A percentile compares a stretch with the other conserved stretches of the same genome.
Evolutionary conservation across 2,888 invertebrate genomes (phyloP).

Genomic region (Lithodes maja): DNA sequence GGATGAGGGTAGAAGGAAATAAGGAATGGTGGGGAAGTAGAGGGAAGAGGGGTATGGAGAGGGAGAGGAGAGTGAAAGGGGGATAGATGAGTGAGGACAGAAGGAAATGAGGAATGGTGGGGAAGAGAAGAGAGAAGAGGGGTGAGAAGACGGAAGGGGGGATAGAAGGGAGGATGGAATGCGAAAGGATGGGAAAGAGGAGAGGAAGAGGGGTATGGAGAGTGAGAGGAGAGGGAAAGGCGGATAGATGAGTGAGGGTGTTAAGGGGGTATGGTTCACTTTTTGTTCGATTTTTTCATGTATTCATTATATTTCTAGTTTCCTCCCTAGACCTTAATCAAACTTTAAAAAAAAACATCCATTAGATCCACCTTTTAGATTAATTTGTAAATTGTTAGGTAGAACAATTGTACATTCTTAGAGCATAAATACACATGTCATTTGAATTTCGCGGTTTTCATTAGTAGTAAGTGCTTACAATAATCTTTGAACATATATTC

Average conservation of each 20-base stretch:
- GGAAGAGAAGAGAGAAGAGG: neutral
- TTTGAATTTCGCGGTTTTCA: too few species aligned
- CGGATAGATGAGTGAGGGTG: constrained; percentile 78
- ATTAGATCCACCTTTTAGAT: too few species aligned
- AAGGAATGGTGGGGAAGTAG: neutral
- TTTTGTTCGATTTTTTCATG: too few species aligned
- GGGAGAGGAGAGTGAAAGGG: neutral
- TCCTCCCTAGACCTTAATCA: too few species aligned
- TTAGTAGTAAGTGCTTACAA: too few species aligned
- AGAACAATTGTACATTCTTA: too few species aligned
- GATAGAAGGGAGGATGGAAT: neutral
- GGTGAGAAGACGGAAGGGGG: neutral
- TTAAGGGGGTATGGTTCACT: neutral
- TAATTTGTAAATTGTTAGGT: too few species aligned
- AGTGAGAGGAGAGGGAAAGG: constrained; percentile 29
- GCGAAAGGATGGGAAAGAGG: neutral
- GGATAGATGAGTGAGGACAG: neutral
- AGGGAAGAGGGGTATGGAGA: neutral
- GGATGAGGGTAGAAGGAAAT: neutral
- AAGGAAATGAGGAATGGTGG: neutral
- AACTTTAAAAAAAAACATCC: too few species aligned
- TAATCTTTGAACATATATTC: too few species aligned
- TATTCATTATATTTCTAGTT: too few species aligned
- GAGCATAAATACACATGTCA: too few species aligned
- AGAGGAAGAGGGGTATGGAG: neutral